These are phyloP conservation scores for Ranitomeya imitator DNA, from an alignment of 2,113 vertebrate species.

Conservation along the genomic window DNA sequence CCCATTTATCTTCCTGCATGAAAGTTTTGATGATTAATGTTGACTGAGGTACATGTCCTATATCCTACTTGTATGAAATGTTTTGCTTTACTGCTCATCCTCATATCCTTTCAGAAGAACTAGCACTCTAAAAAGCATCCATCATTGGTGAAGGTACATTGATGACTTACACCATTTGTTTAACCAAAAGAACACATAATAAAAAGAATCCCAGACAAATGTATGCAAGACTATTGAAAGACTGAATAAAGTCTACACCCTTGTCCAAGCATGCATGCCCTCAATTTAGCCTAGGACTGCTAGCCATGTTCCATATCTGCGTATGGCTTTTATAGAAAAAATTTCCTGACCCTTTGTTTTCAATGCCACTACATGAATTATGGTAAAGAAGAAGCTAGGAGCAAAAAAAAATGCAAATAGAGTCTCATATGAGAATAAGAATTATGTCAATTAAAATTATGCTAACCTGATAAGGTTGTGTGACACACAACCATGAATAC, in stretches of 20 bases:
- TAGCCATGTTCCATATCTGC: too few species aligned
- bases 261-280: too few species aligned
- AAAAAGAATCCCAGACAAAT: neutral
- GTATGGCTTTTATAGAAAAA: too few species aligned
- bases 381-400: too few species aligned
- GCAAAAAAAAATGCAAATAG: too few species aligned
- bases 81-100: constrained; percentile 46
- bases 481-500: too few species aligned
- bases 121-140: constrained; percentile 16
- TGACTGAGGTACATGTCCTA: constrained; percentile 24
- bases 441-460: too few species aligned
- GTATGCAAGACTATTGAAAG: neutral
- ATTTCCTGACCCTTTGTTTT: too few species aligned
- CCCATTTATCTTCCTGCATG: constrained; percentile 46
- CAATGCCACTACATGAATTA: too few species aligned
- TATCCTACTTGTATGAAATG: constrained; percentile 14
- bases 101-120: constrained; percentile 23
- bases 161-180: constrained; percentile 5
- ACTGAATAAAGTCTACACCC: neutral
- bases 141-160: constrained; percentile 23
- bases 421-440: too few species aligned
- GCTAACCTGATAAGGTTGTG: too few species aligned
- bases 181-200: neutral
- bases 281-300: too few species aligned
- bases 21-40: constrained; percentile 42